Evolutionary conservation across 2,797 vertebrate species (phyloP), one percentile per base, ranked within the genome.

Genomic region (Gallinago stenura): DNA sequence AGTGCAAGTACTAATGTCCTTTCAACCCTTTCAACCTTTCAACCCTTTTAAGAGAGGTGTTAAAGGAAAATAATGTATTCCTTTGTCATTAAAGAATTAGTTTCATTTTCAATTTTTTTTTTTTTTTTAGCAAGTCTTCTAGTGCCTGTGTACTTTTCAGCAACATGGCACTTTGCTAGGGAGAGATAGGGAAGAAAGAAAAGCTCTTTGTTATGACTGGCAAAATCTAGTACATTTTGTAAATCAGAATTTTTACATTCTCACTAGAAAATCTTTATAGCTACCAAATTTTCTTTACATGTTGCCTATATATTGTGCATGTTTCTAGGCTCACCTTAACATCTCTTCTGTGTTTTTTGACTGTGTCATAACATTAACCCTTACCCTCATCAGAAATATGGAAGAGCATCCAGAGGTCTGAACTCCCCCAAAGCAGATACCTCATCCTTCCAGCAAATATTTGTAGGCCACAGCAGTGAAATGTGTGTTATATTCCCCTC

Each of bases 81-180:
- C 24, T 69, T 62, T 70, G 73, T 80, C 15, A 24, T 70, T 77
- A 51, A 86, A 71, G 1, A 66, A 50, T 33, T 30, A 22, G 1
- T 53, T 80, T 1, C 0, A 1, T 4, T 85, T 69, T 61, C 7
- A 4, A 26, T 45, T 15, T 20, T 18, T 35, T 31, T 22, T 22
- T 20, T 31, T 46, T 57, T 60, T 76, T 77, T 6, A 64, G 9
- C 3, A 73, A 12, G 6, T 79, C 41, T 83, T 62, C 35, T 76
- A 62, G 62, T 41, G 12, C 4, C 28, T 76, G 17, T 4, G 9
- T 68, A 14, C 7, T 89, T 77, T 73, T 9, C 39, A 77, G 45
- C 6, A 66, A 33, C 7, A 22, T 46, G 25, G 21, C 6, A 15
- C 62, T 78, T 84, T 83, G 9, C 31, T 37, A 58, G 8, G 1